phyloP scores from a whole-genome alignment of 1,140 invertebrate genomes.

The Andrena cerasifolii region DNA sequence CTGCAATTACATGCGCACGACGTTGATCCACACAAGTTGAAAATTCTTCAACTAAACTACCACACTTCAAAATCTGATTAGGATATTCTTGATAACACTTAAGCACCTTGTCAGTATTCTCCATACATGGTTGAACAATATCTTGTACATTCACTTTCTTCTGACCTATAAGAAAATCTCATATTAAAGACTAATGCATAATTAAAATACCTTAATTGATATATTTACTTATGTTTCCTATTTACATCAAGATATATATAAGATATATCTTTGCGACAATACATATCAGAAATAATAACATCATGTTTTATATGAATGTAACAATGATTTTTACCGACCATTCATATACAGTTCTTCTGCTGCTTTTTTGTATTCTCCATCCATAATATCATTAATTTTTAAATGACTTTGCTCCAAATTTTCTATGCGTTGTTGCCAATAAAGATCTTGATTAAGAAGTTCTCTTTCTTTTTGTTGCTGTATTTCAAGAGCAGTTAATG shows the following conservation, averaged over 20 bases:
- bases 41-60: slow-evolving; percentile 81
- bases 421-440: slow-evolving; percentile 83
- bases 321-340: slow-evolving; percentile 37
- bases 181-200: not conserved
- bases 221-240: not conserved
- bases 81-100: slow-evolving; percentile 83
- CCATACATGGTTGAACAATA: slow-evolving; percentile 78
- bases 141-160: slow-evolving; percentile 56
- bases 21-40: slow-evolving; percentile 80
- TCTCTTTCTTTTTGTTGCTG: slow-evolving; percentile 76
- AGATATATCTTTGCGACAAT: not conserved
- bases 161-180: slow-evolving; percentile 55
- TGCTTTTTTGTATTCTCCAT: slow-evolving; percentile 83
- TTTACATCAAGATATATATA: slow-evolving; percentile 7
- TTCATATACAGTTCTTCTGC: slow-evolving; percentile 60
- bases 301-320: not conserved
- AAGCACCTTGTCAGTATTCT: slow-evolving; percentile 80
- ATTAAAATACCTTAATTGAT: not conserved
- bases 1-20: slow-evolving; percentile 71
- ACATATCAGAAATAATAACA: not conserved
- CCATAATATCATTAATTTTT: slow-evolving; percentile 80
- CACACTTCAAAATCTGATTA: slow-evolving; percentile 81
- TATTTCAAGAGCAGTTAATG: slow-evolving; percentile 75
- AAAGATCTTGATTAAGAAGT: slow-evolving; percentile 77
- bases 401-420: slow-evolving; percentile 81